Conservation (phyloP, 1,140 invertebrate genomes). For the Cardiocondyla obscurior region DNA sequence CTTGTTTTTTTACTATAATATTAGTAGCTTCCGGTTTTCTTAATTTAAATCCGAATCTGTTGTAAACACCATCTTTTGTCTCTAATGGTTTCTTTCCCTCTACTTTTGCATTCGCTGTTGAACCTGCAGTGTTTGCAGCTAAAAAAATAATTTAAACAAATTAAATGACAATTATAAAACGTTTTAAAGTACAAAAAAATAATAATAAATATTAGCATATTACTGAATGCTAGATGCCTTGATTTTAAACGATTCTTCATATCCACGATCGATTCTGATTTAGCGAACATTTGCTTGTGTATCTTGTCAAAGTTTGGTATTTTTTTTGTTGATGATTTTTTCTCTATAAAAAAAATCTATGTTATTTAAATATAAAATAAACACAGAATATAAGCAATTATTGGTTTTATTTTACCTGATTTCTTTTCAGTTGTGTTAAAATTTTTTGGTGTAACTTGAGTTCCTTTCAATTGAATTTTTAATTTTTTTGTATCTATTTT, state of each 20-base stretch:
- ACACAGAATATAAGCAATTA: not conserved
- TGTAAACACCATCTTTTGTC: constrained; percentile 71
- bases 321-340: constrained; percentile 78
- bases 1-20: constrained; percentile 61
- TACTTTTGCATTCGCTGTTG: not conserved
- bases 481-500: not conserved
- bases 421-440: not conserved
- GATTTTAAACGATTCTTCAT: constrained; percentile 83
- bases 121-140: not conserved
- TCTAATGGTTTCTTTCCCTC: constrained; percentile 38
- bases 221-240: constrained; percentile 73
- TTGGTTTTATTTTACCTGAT: constrained; percentile 9
- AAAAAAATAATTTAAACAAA: not conserved
- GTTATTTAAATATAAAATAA: not conserved
- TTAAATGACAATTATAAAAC: not conserved
- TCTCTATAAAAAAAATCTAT: constrained; percentile 25
- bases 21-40: constrained; percentile 72
- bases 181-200: not conserved
- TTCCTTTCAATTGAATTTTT: not conserved
- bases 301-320: constrained; percentile 87
- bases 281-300: constrained; percentile 86
- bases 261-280: constrained; percentile 87
- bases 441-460: constrained; percentile 5
- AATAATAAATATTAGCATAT: constrained; percentile 25
- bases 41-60: constrained; percentile 82